Evolutionary conservation across 2,888 invertebrate genomes (phyloP), one percentile per base, ranked within the genome.

Genomic region (Theodoxus fluviatilis): DNA sequence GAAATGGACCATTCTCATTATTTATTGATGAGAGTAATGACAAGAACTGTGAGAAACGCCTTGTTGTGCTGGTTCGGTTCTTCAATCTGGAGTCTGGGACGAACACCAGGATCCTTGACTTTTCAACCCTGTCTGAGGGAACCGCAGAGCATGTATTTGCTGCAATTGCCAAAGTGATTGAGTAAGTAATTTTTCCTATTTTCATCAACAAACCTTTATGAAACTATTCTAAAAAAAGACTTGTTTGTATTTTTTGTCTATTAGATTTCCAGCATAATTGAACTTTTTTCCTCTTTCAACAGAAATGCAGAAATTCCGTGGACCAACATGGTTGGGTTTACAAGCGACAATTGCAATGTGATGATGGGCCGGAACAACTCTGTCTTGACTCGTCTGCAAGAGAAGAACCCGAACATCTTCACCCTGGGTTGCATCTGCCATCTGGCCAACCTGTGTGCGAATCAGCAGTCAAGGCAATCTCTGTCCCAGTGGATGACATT

Each of bases 401-500:
- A 18, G 52, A 52, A 52, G 52, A 52, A 52, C 52, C n/a, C 4
- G 4, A 49, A 49, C 3, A 25, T 49, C 18, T 49, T 55, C 59
- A 59, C 28, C 2, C 25, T 59, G 25, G 59, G 59, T 12, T 59
- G 59, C 59, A 59, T 59, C 59, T 59, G 59, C 18, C 59, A 59
- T 33, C 59, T 59, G 6, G 59, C 28, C 12, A 59, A 59, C 33
- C 59, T 59, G 0, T 1, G 4, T 2, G 4, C 28, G 31, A 59
- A 28, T 15, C 59, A 22, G 59, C 59, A 0, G 59, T 28, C 28
- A 59, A 59, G 33, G 18, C 4, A 18, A 0, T 59, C 12, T 12
- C 3, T 31, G 59, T 59, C 25, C 6, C 0, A 9, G 31, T 59
- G 28, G 59, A 59, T 28, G 28, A 59, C 6, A 25, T 59, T 18